phyloP scores from a whole-genome alignment of 1,140 invertebrate genomes.

The Papilio aristodemus region DNA sequence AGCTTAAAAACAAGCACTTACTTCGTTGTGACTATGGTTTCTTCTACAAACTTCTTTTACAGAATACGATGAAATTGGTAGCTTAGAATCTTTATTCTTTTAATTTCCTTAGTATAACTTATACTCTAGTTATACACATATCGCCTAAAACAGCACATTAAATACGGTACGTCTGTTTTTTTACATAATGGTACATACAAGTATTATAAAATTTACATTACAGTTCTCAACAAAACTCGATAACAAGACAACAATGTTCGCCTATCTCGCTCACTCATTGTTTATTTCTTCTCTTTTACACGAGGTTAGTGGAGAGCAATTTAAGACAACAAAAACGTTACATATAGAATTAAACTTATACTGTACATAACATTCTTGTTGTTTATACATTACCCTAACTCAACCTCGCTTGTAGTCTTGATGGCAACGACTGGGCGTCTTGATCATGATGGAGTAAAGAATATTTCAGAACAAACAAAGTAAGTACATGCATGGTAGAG shows the following conservation, averaged over 20 bases:
- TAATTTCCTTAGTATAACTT: no score
- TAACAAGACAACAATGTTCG: not conserved
- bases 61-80: no score
- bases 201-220: not conserved
- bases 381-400: constrained; percentile 76
- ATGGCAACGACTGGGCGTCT: not conserved
- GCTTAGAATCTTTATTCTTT: no score
- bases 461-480: constrained; percentile 78
- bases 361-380: constrained; percentile 80
- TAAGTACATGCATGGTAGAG: constrained; percentile 76
- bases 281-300: constrained; percentile 54
- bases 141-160: no score
- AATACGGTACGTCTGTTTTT: no score
- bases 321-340: constrained; percentile 80
- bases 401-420: constrained; percentile 17
- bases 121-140: no score
- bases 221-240: not conserved
- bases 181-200: no score
- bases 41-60: not conserved
- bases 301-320: constrained; percentile 69
- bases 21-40: not conserved
- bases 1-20: not conserved
- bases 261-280: not conserved
- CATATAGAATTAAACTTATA: constrained; percentile 77
- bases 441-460: constrained; percentile 46